Base-by-base conservation (phyloP, 2,888 invertebrate species). In the Salticus scenicus region DNA sequence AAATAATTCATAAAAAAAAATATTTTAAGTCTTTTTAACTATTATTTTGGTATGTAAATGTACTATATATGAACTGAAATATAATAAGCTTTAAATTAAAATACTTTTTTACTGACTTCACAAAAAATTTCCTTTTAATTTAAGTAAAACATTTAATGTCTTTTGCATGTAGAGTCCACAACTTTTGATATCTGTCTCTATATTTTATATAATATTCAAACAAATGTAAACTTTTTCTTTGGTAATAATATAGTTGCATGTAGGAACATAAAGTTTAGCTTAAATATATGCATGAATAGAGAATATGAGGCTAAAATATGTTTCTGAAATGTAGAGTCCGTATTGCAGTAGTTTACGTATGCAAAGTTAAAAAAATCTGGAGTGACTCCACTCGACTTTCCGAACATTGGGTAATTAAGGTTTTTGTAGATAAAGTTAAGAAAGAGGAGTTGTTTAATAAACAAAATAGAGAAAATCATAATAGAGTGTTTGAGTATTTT, bases 121-220 rank as follows among this genome's bases (percentile, higher is more conserved):
- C 64, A 64, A 28, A 64, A 64, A 64, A 28, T 28, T 64, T 27
- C 14, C 24, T n/a, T n/a, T n/a, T n/a, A n/a, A 30, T 27, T 64
- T 64, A 10, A 64, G 64, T 27, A 64, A 64, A 64, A 64, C 24
- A 30, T 64, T 28, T 28, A 27, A 57, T 57, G 57, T 57, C 57
- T 7, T 57, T 57, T 57, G 14, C 27, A 2, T n/a, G 57, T 57
- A 57, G 64, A 64, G 27, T 64, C 64, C 20, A n/a, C 17, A 64
- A 64, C 64, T 28, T 24, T 10, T 30, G 0, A 64, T 64, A 64
- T 28, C 1, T 27, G 1, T 64, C 30, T 28, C 64, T 27, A 64
- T 28, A 64, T 27, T 64, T 64, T 64, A 30, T 30, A 20, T 1
- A 64, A 64, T 27, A 28, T 30, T 30, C 1, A 64, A 27, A 14